phyloP scores from a whole-genome alignment of 1,140 invertebrate genomes.

The Aphelenchoides fujianensis region DNA sequence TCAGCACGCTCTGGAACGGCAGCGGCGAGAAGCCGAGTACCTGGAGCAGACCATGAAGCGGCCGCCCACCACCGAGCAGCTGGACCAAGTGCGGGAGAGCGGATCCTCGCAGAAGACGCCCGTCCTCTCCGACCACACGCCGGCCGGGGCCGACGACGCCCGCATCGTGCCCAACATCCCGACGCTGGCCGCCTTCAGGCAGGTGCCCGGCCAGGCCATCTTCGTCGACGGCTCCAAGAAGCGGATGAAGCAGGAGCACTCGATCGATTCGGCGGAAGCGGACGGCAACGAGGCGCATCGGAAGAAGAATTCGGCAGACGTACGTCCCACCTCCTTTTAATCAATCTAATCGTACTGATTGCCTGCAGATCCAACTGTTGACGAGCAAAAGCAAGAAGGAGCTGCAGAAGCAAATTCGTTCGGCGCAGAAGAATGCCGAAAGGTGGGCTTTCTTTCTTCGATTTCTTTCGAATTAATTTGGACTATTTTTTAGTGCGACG shows the following conservation, averaged over 20 bases:
- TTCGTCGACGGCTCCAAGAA: slow-evolving; percentile 14
- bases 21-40: background rate
- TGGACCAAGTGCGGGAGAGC: background rate
- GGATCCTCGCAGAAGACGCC: background rate
- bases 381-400: background rate
- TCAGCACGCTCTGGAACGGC: background rate
- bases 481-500: too few species aligned
- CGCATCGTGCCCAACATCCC: background rate
- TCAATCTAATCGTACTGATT: background rate
- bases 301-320: slow-evolving; percentile 4
- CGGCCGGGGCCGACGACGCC: background rate
- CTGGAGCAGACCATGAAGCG: slow-evolving; percentile 1
- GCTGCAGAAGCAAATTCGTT: background rate
- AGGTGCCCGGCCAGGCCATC: slow-evolving; percentile 12
- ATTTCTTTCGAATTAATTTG: too few species aligned
- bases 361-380: background rate
- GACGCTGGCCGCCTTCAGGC: slow-evolving; percentile 6
- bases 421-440: background rate
- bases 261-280: background rate
- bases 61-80: background rate
- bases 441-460: background rate
- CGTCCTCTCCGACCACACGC: background rate
- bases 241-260: background rate
- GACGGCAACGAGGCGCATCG: background rate
- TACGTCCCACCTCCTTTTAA: background rate